Percentiles rank a stretch among this genome's conserved stretches.
Evolutionary conservation across 2,888 invertebrate genomes (phyloP).

Genomic region (Macrosoma leucophasiata): DNA sequence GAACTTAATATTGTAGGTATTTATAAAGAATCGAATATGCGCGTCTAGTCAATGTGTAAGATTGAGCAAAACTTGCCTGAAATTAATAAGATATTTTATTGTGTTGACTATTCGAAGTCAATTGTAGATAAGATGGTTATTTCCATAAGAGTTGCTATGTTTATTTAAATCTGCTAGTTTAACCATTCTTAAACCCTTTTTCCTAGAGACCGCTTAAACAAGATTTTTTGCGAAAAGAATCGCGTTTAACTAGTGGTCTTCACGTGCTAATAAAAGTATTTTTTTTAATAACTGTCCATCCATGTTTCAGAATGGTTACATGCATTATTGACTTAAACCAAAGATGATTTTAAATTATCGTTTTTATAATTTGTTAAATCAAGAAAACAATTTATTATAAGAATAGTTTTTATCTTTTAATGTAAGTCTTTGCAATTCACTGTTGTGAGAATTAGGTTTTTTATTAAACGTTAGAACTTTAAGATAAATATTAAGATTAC

Average conservation of each 20-base stretch:
- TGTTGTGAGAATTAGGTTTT: slow-evolving; percentile 4
- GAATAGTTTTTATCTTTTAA: slow-evolving; percentile 4
- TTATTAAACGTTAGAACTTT: too few species aligned
- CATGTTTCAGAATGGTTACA: slow-evolving; percentile 32
- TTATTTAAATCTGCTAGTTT: slow-evolving; percentile 34
- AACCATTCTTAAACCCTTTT: slow-evolving; percentile 31
- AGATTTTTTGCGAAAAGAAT: too few species aligned
- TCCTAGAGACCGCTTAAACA: too few species aligned
- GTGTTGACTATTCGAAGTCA: too few species aligned
- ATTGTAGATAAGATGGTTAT: too few species aligned
- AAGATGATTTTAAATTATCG: slow-evolving; percentile 63
- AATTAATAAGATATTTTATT: too few species aligned
- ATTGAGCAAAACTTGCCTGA: too few species aligned
- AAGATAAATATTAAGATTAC: not conserved
- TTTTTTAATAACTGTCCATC: not conserved
- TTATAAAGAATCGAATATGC: too few species aligned
- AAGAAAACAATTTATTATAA: slow-evolving; percentile 21
- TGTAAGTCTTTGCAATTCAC: not conserved
- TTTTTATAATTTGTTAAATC: slow-evolving; percentile 31
- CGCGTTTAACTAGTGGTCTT: too few species aligned
- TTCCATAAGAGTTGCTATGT: slow-evolving; percentile 25
- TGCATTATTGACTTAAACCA: slow-evolving; percentile 51
- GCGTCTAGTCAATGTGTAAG: too few species aligned
- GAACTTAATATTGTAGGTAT: too few species aligned
- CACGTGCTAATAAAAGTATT: too few species aligned